Conservation (phyloP, 2,797 vertebrate species). For the Nannoperca obscura region DNA sequence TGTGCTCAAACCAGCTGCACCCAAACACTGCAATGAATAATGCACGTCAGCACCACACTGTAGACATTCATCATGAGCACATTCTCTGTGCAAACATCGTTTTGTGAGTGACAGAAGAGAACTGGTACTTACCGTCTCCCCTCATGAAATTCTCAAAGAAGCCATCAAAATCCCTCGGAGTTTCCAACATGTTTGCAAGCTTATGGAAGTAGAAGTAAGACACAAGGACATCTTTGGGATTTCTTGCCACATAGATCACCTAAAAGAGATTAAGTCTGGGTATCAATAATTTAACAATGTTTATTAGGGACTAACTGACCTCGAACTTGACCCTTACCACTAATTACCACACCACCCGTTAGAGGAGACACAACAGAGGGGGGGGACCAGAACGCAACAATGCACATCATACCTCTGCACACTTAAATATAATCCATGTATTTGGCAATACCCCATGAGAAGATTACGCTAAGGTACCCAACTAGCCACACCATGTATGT, state of each 20-base stretch:
- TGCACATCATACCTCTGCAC: no score
- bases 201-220: conserved; percentile 81
- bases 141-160: conserved; percentile 80
- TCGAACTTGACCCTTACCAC: no score
- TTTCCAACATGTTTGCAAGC: conserved; percentile 69
- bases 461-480: no score
- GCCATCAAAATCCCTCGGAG: conserved; percentile 71
- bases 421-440: no score
- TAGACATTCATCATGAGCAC: neutral
- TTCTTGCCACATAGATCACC: conserved; percentile 82
- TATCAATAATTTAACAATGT: neutral
- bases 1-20: conserved; percentile 79
- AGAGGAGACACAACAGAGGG: no score
- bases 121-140: conserved; percentile 66
- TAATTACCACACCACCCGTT: no score
- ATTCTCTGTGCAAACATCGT: neutral
- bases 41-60: conserved; percentile 1
- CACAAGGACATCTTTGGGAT: conserved; percentile 81
- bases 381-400: no score
- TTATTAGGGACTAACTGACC: neutral
- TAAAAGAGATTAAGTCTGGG: conserved; percentile 18
- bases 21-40: conserved; percentile 70
- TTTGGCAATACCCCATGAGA: no score
- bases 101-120: no score
- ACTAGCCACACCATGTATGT: no score